Base-by-base conservation (phyloP, 2,888 invertebrate genomes). In the Apoda limacodes region DNA sequence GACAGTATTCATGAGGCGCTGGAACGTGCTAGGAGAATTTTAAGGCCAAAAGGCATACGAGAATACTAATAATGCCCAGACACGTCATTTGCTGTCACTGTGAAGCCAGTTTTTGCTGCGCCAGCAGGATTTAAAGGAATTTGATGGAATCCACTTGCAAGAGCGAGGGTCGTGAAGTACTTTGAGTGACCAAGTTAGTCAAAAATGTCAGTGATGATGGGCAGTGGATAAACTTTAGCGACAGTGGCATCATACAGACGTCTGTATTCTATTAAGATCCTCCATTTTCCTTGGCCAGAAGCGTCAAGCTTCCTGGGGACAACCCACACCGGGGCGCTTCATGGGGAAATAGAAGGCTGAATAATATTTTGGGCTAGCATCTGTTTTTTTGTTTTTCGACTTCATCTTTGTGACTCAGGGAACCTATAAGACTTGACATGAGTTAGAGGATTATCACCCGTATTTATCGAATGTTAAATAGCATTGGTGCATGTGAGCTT, bases 11-110 rank as follows among this genome's bases (percentile, higher is more conserved):
- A n/a, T n/a, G n/a, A n/a, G n/a, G n/a, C 53, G 28, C 37, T 50
- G 50, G 26, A 58, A 57, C 3, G 50, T 53, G 0, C 47, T 25
- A 7, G 48, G 46, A 3, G 48, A 41, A 43, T 47, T 13, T 39
- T 34, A 22, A 37, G 23, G 1, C 45, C 45, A 26, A n/a, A n/a
- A n/a, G n/a, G n/a, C n/a, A n/a, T n/a, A n/a, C n/a, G n/a, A n/a
- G n/a, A n/a, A n/a, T n/a, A n/a, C n/a, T n/a, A n/a, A n/a, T n/a
- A n/a, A n/a, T n/a, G n/a, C n/a, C n/a, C n/a, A n/a, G n/a, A n/a
- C n/a, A n/a, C n/a, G n/a, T n/a, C n/a, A n/a, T n/a, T n/a, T n/a
- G n/a, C n/a, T n/a, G n/a, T n/a, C n/a, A 50, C 34, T 11, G 25
- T 39, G 25, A 48, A 46, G 2, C 40, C 45, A 1, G 45, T 45